Evolutionary conservation across 2,797 vertebrate genomes (phyloP), one percentile per base, ranked within the genome.

Genomic region (Amblyraja radiata): DNA sequence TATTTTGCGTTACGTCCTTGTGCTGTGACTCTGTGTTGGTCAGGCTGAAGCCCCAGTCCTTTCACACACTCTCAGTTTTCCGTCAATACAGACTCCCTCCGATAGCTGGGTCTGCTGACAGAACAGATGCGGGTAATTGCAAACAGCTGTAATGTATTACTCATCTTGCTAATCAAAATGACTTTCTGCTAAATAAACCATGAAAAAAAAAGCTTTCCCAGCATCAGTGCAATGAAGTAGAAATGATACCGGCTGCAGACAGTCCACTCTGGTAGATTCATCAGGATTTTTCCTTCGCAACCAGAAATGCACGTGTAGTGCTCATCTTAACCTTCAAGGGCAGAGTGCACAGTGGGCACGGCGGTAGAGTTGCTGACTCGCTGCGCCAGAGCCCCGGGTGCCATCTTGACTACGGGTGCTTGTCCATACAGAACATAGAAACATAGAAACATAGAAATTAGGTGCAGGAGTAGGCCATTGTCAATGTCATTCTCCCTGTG

Each of bases 111-210:
- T 95, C 96, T 95, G 93, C 96, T 97, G 97, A 98, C 97, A 98
- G 96, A 95, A 97, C 96, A 96, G 96, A 97, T 97, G 96, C 97
- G 71, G 97, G 96, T 97, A 97, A 97, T 97, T 97, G 97, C 97
- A 97, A 97, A 97, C 97, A 97, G 96, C 97, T 97, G 97, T 97
- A 97, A 97, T 98, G 96, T 97, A 98, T 97, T 97, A 97, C 97
- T 97, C 96, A 97, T 97, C 97, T 95, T 96, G 95, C 97, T 98
- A 98, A 99, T 99, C 98, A 98, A 97, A 98, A 97, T 98, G 97
- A 98, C 97, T 98, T 96, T 97, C 97, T 97, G 97, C 96, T 99
- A 98, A 99, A 99, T 99, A 99, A 99, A 99, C 97, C 98, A 99
- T 99, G 98, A 98, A 98, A 98, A 86, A 98, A 86, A 98, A 98